Base-by-base conservation (phyloP, 1,140 invertebrate species). In the Globodera ellingtonae region DNA sequence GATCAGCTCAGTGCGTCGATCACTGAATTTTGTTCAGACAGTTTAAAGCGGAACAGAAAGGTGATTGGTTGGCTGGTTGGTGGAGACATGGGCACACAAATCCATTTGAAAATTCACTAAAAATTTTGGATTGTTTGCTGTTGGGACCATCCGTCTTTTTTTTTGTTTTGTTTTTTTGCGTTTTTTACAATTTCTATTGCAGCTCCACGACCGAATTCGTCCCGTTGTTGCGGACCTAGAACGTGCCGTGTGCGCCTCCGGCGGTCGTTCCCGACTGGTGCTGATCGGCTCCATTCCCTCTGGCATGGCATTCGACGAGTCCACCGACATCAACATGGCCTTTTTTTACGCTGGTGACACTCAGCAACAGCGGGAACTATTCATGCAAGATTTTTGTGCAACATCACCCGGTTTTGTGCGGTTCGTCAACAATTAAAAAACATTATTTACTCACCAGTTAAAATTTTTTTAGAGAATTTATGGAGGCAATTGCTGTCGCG, bases 261-360 rank as follows among this genome's bases (percentile, higher is more conserved):
- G 1, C 5, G 56, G 46, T 0, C 67, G 67, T 70, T 80, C 83
- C 10, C 84, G 83, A 52, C n/a, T 83, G 8, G 59, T 83, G 44
- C n/a, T 69, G 4, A 65, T 84, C 75, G 82, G 82, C 18, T 83
- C 82, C 24, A 65, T 85, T 9, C 52, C 52, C 21, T 81, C 73
- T 13, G 67, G 80, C 59, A 72, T 83, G 65, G 79, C 66, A 0
- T 21, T 72, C 6, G 82, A 83, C 9, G 35, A 6, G 4, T 18
- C 62, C 0, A 70, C 82, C 4, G 82, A 83, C 69, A 24, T 84
- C 56, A 83, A 83, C 59, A 69, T 83, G 35, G 79, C 75, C 24
- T 81, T 83, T 59, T 10, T 59, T 59, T 59, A 59, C 15, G 10
- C 0, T 18, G 56, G 56, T 8, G 15, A 10, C 56, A 59, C 7